These are phyloP conservation scores for Dreissena rostriformis DNA, from an alignment of 1,140 invertebrate species.

Conservation along the genomic window DNA sequence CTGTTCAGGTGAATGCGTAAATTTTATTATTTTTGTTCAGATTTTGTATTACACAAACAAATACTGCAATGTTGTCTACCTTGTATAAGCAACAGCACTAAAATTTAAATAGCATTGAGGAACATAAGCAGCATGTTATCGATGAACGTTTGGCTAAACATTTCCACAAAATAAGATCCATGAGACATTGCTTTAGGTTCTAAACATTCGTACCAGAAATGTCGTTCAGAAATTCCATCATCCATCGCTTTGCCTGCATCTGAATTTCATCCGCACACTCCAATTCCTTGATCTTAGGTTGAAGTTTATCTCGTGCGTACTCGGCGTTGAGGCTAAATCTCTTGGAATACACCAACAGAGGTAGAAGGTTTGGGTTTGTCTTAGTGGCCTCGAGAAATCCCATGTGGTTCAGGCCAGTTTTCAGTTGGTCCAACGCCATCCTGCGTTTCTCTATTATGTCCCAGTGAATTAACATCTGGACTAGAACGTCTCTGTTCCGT, in stretches of 20 bases:
- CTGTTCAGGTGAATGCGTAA: too few species aligned
- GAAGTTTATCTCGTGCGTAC: slow-evolving; percentile 15
- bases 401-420: slow-evolving; percentile 32
- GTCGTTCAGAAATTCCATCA: slow-evolving; percentile 20
- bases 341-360: slow-evolving; percentile 24
- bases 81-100: too few species aligned
- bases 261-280: neutral
- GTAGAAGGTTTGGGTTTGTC: slow-evolving; percentile 12
- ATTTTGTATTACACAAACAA: too few species aligned
- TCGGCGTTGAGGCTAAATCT: slow-evolving; percentile 17
- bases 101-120: too few species aligned
- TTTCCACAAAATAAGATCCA: too few species aligned
- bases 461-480: slow-evolving; percentile 33
- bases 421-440: slow-evolving; percentile 26
- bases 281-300: neutral
- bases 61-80: too few species aligned
- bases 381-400: slow-evolving; percentile 45
- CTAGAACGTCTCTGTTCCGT: slow-evolving; percentile 8
- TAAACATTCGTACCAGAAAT: slow-evolving; percentile 4
- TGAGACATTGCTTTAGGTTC: too few species aligned
- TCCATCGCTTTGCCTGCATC: neutral
- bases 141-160: too few species aligned
- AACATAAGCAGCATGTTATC: too few species aligned
- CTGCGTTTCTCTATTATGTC: slow-evolving; percentile 38
- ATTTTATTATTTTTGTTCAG: too few species aligned